These are phyloP conservation scores for Rafetus swinhoei DNA, from an alignment of 2,113 vertebrate genomes.

Conservation along the genomic window DNA sequence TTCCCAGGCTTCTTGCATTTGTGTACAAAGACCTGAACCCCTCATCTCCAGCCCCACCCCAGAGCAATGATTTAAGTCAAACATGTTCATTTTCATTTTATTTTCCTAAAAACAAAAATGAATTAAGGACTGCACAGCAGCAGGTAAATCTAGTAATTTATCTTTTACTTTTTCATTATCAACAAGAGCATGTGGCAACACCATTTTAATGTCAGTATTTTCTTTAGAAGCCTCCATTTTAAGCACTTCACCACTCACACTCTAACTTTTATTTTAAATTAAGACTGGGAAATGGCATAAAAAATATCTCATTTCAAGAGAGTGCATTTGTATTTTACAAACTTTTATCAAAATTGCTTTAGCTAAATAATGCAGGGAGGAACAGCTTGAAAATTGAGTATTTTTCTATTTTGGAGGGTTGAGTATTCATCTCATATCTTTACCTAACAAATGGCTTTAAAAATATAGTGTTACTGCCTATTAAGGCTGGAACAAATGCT, in stretches of 20 bases:
- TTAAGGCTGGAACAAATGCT: neutral
- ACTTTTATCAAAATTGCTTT: neutral
- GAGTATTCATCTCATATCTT: neutral
- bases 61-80: too few species aligned
- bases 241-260: conserved; percentile 2
- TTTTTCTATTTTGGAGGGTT: neutral
- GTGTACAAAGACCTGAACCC: too few species aligned
- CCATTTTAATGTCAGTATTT: neutral
- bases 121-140: too few species aligned
- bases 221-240: neutral
- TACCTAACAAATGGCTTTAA: neutral
- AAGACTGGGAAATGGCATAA: neutral
- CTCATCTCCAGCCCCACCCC: too few species aligned
- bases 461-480: neutral
- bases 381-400: neutral
- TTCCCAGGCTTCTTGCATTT: too few species aligned
- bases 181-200: neutral
- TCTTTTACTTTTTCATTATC: neutral
- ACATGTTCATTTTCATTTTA: too few species aligned
- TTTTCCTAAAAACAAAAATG: too few species aligned
- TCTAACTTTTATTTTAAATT: conserved; percentile 31
- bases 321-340: neutral
- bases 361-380: neutral
- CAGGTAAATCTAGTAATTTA: neutral
- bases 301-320: neutral